Base-by-base conservation (phyloP, 2,888 invertebrate species). In the Drosophila recens region DNA sequence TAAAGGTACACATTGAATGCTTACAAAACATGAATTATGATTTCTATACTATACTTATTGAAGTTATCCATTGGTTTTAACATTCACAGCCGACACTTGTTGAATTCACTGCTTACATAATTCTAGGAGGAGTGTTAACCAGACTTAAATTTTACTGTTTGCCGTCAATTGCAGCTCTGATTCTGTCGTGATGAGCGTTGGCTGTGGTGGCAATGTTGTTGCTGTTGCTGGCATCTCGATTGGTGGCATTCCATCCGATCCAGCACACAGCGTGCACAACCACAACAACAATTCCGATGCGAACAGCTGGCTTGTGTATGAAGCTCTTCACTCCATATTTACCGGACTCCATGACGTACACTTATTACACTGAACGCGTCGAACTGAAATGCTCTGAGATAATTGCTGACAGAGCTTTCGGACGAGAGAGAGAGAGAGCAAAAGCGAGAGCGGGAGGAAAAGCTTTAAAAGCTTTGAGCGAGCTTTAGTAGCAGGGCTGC, bases 211-310 rank as follows among this genome's bases (percentile, higher is more conserved):
- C 67, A 6, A 43, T 36, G 27, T 61, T 72, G 11, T 13, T 49
- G 10, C 13, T 49, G 30, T 17, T 45, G 6, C 11, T 69, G 46
- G 64, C 34, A 11, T 49, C 63, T 38, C 65, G 78, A 15, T 77
- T 67, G 0, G 70, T 77, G 20, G 72, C 70, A 45, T 57, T 82
- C 90, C 84, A 90, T 8, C 89, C 84, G 11, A 85, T 13, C 89
- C 89, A 84, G 33, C 73, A 86, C 6, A 77, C 54, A 2, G 89
- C 70, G 38, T 84, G 84, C 23, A 90, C 70, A 15, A 90, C 74
- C 45, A 90, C 36, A 38, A 84, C 89, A 20, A 77, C 90, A 8
- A 82, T 57, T 9, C 89, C 84, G n/a, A 84, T 90, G n/a, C 84
- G 87, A 27, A 74, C 51, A 56, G 87, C 80, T 6, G 84, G 90